These are phyloP conservation scores for Rhynchonycteris naso DNA, from an alignment of 2,797 vertebrate species.

Conservation along the genomic window DNA sequence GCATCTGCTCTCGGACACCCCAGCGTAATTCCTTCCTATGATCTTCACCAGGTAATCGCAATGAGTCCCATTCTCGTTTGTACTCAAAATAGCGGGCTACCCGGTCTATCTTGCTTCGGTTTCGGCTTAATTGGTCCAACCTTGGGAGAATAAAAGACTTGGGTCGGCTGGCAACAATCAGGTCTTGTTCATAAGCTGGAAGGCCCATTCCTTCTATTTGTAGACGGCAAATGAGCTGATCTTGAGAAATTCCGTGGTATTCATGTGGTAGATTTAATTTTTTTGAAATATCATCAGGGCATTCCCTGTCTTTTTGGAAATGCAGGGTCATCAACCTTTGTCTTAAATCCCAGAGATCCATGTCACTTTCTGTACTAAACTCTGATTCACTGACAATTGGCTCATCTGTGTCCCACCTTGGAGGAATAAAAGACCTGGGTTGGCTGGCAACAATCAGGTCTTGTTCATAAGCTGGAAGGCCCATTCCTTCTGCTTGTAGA, in stretches of 20 bases:
- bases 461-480: constrained; percentile 60
- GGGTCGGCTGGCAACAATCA: not conserved
- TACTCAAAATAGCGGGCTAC: constrained; percentile 85
- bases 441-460: not conserved
- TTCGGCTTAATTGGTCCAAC: constrained; percentile 72
- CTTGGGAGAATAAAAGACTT: constrained; percentile 84
- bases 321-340: constrained; percentile 32
- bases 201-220: constrained; percentile 6
- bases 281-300: constrained; percentile 52
- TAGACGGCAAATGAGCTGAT: constrained; percentile 52
- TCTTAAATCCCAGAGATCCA: constrained; percentile 30
- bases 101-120: constrained; percentile 81
- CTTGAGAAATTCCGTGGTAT: not conserved
- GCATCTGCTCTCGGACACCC: constrained; percentile 82
- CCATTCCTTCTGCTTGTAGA: constrained; percentile 29
- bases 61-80: constrained; percentile 84
- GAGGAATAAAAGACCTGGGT: constrained; percentile 84
- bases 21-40: constrained; percentile 78
- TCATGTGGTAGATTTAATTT: constrained; percentile 44
- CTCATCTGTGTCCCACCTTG: constrained; percentile 78
- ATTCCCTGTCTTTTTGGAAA: constrained; percentile 55
- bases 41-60: constrained; percentile 82
- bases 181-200: constrained; percentile 63
- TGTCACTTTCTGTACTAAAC: constrained; percentile 44
- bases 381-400: constrained; percentile 61